A percentile compares a stretch with the other conserved stretches of the same genome.
Evolutionary conservation across 2,113 vertebrate species (phyloP).

Genomic region (Piprites chloris): DNA sequence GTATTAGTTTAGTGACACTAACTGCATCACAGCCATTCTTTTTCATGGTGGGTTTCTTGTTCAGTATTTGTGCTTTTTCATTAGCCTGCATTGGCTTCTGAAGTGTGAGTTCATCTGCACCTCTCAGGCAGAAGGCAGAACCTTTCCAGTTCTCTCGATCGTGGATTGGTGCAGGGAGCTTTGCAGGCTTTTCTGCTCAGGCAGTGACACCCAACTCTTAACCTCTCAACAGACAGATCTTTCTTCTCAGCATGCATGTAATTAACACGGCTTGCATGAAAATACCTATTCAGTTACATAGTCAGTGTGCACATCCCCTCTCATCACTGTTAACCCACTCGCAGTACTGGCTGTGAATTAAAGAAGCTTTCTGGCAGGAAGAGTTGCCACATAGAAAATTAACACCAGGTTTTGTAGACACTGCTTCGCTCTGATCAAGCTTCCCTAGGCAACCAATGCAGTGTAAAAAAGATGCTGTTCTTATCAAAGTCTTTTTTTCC

Average conservation of each 20-base stretch:
- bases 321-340: background rate
- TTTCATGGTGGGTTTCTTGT: background rate
- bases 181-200: background rate
- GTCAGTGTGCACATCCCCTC: background rate
- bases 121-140: background rate
- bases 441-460: slow-evolving; percentile 39
- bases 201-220: background rate
- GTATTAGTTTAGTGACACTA: background rate
- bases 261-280: slow-evolving; percentile 9
- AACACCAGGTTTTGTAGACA: slow-evolving; percentile 30
- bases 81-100: background rate
- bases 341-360: background rate
- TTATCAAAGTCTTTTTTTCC: slow-evolving; percentile 38
- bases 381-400: slow-evolving; percentile 20
- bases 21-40: background rate
- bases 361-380: slow-evolving; percentile 36
- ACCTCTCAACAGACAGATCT: background rate
- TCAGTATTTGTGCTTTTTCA: background rate
- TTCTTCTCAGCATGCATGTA: slow-evolving; percentile 17
- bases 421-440: slow-evolving; percentile 20
- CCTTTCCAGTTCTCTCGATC: background rate
- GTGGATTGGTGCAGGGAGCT: background rate
- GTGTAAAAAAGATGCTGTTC: slow-evolving; percentile 26
- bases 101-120: background rate
- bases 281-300: slow-evolving; percentile 27